Percentiles rank a stretch among this genome's conserved stretches.
Conservation (phyloP, 2,888 invertebrate species). For the Chromoteleia sp. region DNA sequence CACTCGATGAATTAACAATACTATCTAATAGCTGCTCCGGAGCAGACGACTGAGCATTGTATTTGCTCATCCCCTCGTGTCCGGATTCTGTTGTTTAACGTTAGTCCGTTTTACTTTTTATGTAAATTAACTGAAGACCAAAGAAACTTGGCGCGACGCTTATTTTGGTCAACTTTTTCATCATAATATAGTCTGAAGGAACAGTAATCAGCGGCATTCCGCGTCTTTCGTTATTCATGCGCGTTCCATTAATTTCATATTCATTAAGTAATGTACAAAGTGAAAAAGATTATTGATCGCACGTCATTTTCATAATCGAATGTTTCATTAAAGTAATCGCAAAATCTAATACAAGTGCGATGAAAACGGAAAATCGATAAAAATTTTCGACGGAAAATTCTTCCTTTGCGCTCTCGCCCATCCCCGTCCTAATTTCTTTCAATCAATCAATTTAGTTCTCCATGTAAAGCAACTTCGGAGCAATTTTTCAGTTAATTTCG, state of each 20-base stretch:
- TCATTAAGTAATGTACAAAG: conserved; percentile 10
- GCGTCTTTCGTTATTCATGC: conserved; percentile 2
- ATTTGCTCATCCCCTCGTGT: conserved; percentile 71
- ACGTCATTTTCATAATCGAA: conserved; percentile 18
- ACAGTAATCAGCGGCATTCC: conserved; percentile 2
- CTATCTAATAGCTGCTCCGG: conserved; percentile 81
- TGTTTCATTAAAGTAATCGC: background rate
- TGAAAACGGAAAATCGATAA: conserved; percentile 18
- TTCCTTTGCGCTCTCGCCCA: background rate
- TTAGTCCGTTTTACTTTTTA: conserved; percentile 71
- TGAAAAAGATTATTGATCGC: background rate
- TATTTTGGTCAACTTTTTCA: conserved; percentile 21
- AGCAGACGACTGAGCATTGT: conserved; percentile 77
- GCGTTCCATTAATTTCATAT: conserved; percentile 21
- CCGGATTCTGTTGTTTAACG: conserved; percentile 69
- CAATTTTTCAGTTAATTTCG: conserved; percentile 56
- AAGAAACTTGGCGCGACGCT: background rate
- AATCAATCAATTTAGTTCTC: conserved; percentile 43
- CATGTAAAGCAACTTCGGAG: conserved; percentile 36
- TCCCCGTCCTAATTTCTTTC: conserved; percentile 16
- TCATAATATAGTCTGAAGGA: background rate
- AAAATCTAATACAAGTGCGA: background rate
- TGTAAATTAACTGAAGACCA: conserved; percentile 30
- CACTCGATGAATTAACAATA: conserved; percentile 82
- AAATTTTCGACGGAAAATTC: conserved; percentile 3